A percentile compares a stretch with the other conserved stretches of the same genome.
These are phyloP conservation scores for Otolemur garnettii DNA, from an alignment of 2,113 vertebrate genomes.

Conservation along the genomic window DNA sequence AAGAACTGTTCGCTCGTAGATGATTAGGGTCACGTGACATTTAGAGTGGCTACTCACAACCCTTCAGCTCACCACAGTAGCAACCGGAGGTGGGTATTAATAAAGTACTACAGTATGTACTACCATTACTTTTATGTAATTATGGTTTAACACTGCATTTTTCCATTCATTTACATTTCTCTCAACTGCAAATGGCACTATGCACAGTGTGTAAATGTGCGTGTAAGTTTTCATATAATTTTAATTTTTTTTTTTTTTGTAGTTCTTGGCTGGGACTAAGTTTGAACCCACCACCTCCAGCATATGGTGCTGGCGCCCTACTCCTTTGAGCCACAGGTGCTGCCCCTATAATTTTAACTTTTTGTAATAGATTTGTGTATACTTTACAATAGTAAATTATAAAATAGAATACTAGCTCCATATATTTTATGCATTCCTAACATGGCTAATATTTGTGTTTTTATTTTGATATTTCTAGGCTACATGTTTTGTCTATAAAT, in stretches of 20 bases:
- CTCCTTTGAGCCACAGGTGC: too few relatives aligned
- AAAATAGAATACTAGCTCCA: background rate
- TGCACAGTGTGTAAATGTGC: background rate
- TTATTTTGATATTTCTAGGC: background rate
- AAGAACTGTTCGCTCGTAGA: background rate
- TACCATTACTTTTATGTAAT: background rate
- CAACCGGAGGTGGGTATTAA: background rate
- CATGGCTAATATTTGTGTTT: background rate
- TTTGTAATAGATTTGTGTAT: background rate
- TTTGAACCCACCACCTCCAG: too few relatives aligned
- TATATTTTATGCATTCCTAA: background rate
- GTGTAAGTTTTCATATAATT: background rate
- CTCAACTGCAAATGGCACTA: background rate
- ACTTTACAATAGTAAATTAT: background rate
- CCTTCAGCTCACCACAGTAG: background rate
- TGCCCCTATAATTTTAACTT: background rate
- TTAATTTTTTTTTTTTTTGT: too few relatives aligned
- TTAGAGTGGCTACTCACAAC: background rate
- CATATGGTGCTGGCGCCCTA: too few relatives aligned
- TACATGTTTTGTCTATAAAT: background rate
- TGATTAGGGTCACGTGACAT: background rate
- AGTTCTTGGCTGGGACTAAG: too few relatives aligned
- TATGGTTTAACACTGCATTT: background rate
- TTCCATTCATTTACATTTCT: background rate
- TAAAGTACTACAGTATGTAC: background rate